phyloP scores from a whole-genome alignment of 2,888 invertebrate genomes.

The Nudaria mundana region DNA sequence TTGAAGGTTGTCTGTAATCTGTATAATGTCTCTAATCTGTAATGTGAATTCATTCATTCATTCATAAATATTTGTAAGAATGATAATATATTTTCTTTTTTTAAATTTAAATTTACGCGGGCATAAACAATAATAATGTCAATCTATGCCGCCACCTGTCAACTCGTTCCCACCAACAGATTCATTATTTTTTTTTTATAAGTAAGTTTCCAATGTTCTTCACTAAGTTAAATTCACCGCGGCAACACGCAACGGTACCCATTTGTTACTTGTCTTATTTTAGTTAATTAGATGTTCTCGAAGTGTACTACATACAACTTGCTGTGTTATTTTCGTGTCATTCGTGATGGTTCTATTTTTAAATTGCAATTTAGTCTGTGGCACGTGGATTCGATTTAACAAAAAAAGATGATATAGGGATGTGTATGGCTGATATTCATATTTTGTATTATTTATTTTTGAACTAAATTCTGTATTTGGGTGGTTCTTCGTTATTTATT shows the following conservation, averaged over 20 bases:
- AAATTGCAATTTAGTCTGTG: slow-evolving; percentile 19
- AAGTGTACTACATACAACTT: slow-evolving; percentile 35
- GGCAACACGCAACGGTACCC: slow-evolving; percentile 42
- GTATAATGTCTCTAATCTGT: too few species aligned
- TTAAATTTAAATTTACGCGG: not conserved
- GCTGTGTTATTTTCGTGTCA: slow-evolving; percentile 26
- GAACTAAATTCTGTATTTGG: not conserved
- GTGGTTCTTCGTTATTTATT: too few species aligned
- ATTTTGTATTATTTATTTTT: not conserved
- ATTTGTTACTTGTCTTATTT: slow-evolving; percentile 63
- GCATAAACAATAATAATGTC: slow-evolving; percentile 12
- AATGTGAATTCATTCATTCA: too few species aligned
- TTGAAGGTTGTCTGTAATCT: too few species aligned
- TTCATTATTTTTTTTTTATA: too few species aligned
- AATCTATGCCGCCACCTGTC: slow-evolving; percentile 33
- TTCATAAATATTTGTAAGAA: too few species aligned
- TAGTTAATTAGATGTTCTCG: slow-evolving; percentile 57
- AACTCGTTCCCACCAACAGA: too few species aligned
- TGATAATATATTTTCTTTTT: too few species aligned
- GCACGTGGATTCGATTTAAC: slow-evolving; percentile 22
- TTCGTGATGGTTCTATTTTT: slow-evolving; percentile 32
- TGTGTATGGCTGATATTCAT: not conserved
- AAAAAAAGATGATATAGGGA: slow-evolving; percentile 8
- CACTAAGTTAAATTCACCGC: slow-evolving; percentile 55
- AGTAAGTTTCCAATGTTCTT: slow-evolving; percentile 45